A percentile compares a stretch with the other conserved stretches of the same genome.
Evolutionary conservation across 2,888 invertebrate species (phyloP).

Genomic region (Philhelius pedissequus): DNA sequence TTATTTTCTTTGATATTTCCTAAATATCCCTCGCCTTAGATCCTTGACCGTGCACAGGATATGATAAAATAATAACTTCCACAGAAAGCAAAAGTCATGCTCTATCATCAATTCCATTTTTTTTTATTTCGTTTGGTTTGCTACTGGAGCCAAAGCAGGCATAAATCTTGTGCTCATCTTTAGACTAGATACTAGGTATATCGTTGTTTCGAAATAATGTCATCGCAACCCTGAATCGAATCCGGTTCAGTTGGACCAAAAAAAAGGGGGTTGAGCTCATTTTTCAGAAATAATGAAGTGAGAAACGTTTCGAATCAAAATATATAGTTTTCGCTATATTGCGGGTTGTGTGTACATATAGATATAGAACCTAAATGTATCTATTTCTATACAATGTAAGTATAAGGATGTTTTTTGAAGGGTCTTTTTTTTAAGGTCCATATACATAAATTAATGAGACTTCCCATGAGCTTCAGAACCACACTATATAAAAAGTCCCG

Average conservation of each 20-base stretch:
- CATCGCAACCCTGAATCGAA: slow-evolving; percentile 52
- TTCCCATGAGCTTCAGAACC: slow-evolving; percentile 21
- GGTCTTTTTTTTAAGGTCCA: slow-evolving; percentile 56
- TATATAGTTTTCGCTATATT: slow-evolving; percentile 44
- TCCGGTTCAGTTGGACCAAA: background rate
- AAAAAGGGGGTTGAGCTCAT: slow-evolving; percentile 21
- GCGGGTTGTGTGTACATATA: slow-evolving; percentile 37
- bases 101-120: slow-evolving; percentile 43
- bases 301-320: slow-evolving; percentile 67
- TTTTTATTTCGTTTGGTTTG: background rate
- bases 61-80: slow-evolving; percentile 67
- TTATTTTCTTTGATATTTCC: slow-evolving; percentile 10
- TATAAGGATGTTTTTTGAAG: slow-evolving; percentile 24
- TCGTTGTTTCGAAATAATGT: slow-evolving; percentile 51
- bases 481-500: slow-evolving; percentile 30
- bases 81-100: slow-evolving; percentile 59
- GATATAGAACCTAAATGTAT: slow-evolving; percentile 1
- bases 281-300: slow-evolving; percentile 64
- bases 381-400: background rate
- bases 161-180: slow-evolving; percentile 60
- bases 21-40: slow-evolving; percentile 23
- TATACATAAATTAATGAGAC: slow-evolving; percentile 62
- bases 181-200: slow-evolving; percentile 61
- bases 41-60: slow-evolving; percentile 67
- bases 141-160: slow-evolving; percentile 10